Conservation (phyloP, 1,140 invertebrate genomes). For the Dinoponera quadriceps region DNA sequence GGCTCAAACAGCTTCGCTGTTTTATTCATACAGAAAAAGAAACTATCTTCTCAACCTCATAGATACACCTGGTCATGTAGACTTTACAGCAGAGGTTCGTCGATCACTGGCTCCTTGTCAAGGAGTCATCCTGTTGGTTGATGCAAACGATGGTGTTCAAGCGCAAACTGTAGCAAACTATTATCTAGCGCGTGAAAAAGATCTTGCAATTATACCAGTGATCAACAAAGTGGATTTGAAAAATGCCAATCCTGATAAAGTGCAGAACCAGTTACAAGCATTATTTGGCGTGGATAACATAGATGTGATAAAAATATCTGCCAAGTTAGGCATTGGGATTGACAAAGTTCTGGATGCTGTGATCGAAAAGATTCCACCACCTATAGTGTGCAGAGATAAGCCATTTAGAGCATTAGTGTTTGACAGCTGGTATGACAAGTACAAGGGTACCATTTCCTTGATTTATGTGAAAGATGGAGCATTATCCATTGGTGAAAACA, state of each 20-base stretch:
- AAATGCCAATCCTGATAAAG: constrained; percentile 93
- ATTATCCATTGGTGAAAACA: constrained; percentile 89
- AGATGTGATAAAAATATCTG: constrained; percentile 92
- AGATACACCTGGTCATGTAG: constrained; percentile 99
- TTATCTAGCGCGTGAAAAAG: constrained; percentile 94
- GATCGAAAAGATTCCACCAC: constrained; percentile 92
- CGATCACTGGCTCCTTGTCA: constrained; percentile 96
- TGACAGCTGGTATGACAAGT: constrained; percentile 97
- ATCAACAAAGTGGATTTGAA: constrained; percentile 99
- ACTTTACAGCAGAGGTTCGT: constrained; percentile 98
- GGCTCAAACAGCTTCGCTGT: constrained; percentile 97
- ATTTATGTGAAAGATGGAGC: constrained; percentile 92
- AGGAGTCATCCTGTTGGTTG: constrained; percentile 97
- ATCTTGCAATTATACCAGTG: constrained; percentile 95
- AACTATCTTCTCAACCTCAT: constrained; percentile 97
- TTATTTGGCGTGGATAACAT: constrained; percentile 93
- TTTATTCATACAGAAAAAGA: constrained; percentile 89
- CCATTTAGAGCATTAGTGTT: constrained; percentile 94
- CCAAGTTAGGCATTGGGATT: constrained; percentile 95
- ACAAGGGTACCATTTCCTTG: constrained; percentile 93
- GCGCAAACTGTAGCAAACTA: constrained; percentile 99
- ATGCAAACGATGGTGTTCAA: constrained; percentile 98
- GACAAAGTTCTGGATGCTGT: constrained; percentile 91
- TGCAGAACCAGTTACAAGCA: constrained; percentile 92
- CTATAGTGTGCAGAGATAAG: constrained; percentile 87